A percentile compares a stretch with the other conserved stretches of the same genome.
These are phyloP conservation scores for Calameuta idolon DNA, from an alignment of 2,888 invertebrate species.

Conservation along the genomic window DNA sequence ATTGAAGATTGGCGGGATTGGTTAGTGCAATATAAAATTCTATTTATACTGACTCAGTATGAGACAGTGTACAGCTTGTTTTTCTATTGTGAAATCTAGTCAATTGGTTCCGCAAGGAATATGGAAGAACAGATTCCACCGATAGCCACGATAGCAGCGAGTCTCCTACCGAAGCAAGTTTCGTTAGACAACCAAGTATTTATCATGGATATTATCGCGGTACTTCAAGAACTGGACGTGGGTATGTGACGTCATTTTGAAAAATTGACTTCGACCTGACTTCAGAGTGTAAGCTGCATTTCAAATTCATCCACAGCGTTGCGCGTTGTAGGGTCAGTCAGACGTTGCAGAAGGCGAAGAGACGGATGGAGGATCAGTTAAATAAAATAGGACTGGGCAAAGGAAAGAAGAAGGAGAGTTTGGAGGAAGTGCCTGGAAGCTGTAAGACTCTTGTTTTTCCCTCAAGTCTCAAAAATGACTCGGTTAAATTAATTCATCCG, in stretches of 20 bases:
- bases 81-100: conserved; percentile 55
- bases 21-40: conserved; percentile 62
- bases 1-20: conserved; percentile 79
- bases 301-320: neutral
- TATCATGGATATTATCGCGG: conserved; percentile 62
- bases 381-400: conserved; percentile 85
- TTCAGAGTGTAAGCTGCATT: neutral
- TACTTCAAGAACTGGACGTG: conserved; percentile 50
- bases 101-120: conserved; percentile 73
- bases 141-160: conserved; percentile 72
- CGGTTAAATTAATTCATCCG: conserved; percentile 27
- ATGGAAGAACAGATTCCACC: conserved; percentile 67
- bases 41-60: neutral
- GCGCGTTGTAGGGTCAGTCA: conserved; percentile 70
- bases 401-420: conserved; percentile 88
- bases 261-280: neutral
- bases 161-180: conserved; percentile 69
- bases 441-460: conserved; percentile 67
- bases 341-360: conserved; percentile 83
- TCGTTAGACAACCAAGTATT: conserved; percentile 68
- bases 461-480: neutral
- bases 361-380: conserved; percentile 90
- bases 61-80: neutral
- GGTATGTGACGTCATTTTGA: conserved; percentile 39
- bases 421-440: conserved; percentile 85